Base-by-base conservation (phyloP, 2,797 vertebrate genomes). In the Lepidocolaptes lacrymiger region DNA sequence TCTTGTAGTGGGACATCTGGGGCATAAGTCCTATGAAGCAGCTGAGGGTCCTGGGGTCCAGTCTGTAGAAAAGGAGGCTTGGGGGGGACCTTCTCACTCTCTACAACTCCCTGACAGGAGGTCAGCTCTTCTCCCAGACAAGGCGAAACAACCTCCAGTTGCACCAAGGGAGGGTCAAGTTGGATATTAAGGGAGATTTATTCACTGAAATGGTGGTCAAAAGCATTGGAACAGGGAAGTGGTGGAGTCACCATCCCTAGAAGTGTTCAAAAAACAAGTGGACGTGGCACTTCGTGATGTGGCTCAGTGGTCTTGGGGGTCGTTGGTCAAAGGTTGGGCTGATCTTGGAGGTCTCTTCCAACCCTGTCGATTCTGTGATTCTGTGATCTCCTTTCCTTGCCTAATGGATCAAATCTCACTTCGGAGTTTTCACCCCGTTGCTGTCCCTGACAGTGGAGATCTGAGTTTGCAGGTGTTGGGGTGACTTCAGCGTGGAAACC, bases 71-170 rank as follows among this genome's bases (percentile, higher is more conserved):
- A 30, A 43, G 13, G 63, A 62, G 32, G 32, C 10, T 69, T 19
- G 7, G 36, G 23, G 2, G 23, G 11, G 4, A 56, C 16, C 43
- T n/a, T 56, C 4, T 69, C 13, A 6, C 13, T 49, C 26, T 56
- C 13, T 51, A 51, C 13, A 37, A 13, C 13, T 55, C 37, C 41
- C 37, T 56, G 51, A 22, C 24, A 71, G 14, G 43, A 37, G 17
- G 13, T 18, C 0, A 0, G 32, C 8, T 68, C 32, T 62, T 56
- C 26, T 61, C 55, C 24, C 41, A n/a, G 55, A 49, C 0, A 0
- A 26, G 32, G 10, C 23, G 11, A 49, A 69, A 63, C 1, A 4
- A n/a, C 43, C 28, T 71, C 56, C 15, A 5, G n/a, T 9, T 69
- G 24, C 14, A 44, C 36, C n/a, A 37, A 12, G 17, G 20, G 20